phyloP scores from a whole-genome alignment of 2,888 invertebrate genomes.

The Meandrusa payeni region DNA sequence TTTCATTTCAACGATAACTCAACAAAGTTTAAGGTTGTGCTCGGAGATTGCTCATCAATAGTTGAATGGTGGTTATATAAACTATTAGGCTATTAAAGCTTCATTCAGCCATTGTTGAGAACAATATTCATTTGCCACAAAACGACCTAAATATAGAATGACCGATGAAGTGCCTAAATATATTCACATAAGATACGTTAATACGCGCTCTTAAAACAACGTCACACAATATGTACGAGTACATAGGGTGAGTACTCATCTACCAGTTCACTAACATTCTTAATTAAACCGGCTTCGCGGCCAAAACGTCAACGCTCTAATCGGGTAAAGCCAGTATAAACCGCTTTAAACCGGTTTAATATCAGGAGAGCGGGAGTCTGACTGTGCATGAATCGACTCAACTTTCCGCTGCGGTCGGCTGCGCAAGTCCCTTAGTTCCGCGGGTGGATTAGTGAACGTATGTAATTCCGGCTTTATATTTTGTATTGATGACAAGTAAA shows the following conservation, averaged over 20 bases:
- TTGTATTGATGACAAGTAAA: too few relatives aligned
- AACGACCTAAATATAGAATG: too few relatives aligned
- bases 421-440: slow-evolving; percentile 43
- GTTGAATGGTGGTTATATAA: too few relatives aligned
- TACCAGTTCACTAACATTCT: slow-evolving; percentile 6
- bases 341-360: slow-evolving; percentile 72
- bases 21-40: too few relatives aligned
- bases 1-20: too few relatives aligned
- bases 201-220: background rate
- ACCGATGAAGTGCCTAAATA: too few relatives aligned
- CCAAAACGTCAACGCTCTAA: slow-evolving; percentile 62
- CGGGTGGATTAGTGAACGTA: slow-evolving; percentile 44
- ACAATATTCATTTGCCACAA: too few relatives aligned
- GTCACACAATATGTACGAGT: too few relatives aligned
- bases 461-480: background rate
- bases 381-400: slow-evolving; percentile 40
- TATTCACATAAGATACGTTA: too few relatives aligned
- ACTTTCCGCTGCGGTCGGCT: slow-evolving; percentile 54
- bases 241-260: background rate
- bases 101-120: too few relatives aligned
- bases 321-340: slow-evolving; percentile 75
- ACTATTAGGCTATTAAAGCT: too few relatives aligned
- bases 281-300: slow-evolving; percentile 63
- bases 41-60: too few relatives aligned
- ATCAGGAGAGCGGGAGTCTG: slow-evolving; percentile 51